These are phyloP conservation scores for Auanema sp. DNA, from an alignment of 2,888 invertebrate species.

Conservation along the genomic window DNA sequence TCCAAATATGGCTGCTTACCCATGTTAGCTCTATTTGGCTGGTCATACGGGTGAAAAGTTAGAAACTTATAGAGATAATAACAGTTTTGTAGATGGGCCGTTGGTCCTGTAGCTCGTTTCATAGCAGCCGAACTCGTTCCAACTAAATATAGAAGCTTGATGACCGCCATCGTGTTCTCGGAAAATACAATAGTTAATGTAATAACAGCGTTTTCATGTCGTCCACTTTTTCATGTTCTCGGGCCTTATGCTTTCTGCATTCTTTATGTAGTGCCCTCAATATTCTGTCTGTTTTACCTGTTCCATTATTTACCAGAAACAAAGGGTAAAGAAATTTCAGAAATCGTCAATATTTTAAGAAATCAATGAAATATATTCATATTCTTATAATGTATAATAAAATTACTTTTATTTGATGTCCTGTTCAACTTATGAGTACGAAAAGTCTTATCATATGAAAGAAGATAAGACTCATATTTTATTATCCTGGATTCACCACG, in stretches of 20 bases:
- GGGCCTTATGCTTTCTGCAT: constrained; percentile 34
- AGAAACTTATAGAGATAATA: neutral
- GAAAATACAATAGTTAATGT: constrained; percentile 20
- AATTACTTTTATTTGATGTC: too few species aligned
- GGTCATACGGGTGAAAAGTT: constrained; percentile 11
- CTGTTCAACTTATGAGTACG: too few species aligned
- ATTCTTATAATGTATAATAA: too few species aligned
- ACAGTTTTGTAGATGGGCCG: constrained; percentile 4
- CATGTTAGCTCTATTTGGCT: constrained; percentile 18
- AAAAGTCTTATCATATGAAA: too few species aligned
- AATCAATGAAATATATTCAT: constrained; percentile 2
- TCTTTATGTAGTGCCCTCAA: constrained; percentile 53
- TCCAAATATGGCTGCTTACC: constrained; percentile 17
- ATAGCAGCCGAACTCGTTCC: constrained; percentile 21
- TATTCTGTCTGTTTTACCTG: constrained; percentile 44
- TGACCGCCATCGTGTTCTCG: constrained; percentile 18
- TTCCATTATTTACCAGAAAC: constrained; percentile 55
- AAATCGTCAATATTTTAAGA: constrained; percentile 17
- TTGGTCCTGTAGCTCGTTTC: constrained; percentile 20
- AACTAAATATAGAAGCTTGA: constrained; percentile 14
- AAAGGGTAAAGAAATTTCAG: constrained; percentile 13
- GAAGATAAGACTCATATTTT: too few species aligned
- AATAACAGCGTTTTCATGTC: constrained; percentile 19
- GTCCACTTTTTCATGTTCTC: constrained; percentile 16
- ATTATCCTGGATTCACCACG: too few species aligned